These are phyloP conservation scores for Hycleus cichorii DNA, from an alignment of 1,140 invertebrate genomes.

Conservation along the genomic window DNA sequence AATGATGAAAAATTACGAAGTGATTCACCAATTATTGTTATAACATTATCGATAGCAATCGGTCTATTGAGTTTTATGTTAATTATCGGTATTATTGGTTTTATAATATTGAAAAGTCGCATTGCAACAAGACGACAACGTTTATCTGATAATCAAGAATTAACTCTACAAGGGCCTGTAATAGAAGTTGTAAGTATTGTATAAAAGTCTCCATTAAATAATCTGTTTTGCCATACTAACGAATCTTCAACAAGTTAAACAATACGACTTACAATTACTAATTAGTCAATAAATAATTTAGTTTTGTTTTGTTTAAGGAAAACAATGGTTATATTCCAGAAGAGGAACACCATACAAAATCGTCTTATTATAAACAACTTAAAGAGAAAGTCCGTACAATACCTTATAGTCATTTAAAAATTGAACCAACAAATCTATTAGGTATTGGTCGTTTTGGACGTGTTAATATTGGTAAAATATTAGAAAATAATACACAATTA, in stretches of 20 bases:
- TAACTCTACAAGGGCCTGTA: slow-evolving; percentile 58
- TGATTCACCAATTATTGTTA: slow-evolving; percentile 36
- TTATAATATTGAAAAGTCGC: slow-evolving; percentile 50
- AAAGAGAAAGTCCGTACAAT: slow-evolving; percentile 67
- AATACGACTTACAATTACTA: no score
- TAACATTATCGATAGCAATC: slow-evolving; percentile 53
- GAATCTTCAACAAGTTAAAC: no score
- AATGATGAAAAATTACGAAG: slow-evolving; percentile 11
- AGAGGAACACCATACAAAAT: slow-evolving; percentile 53
- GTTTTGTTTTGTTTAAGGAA: slow-evolving; percentile 46
- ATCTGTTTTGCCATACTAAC: no score
- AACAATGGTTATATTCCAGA: slow-evolving; percentile 67
- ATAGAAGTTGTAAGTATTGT: slow-evolving; percentile 48
- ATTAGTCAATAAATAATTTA: not conserved
- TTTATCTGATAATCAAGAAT: slow-evolving; percentile 54
- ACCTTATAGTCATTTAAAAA: slow-evolving; percentile 58
- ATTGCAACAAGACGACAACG: slow-evolving; percentile 46
- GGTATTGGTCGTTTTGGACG: slow-evolving; percentile 69
- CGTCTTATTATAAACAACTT: slow-evolving; percentile 64
- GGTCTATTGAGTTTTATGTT: slow-evolving; percentile 52
- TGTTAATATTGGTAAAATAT: slow-evolving; percentile 58
- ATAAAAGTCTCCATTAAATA: not conserved
- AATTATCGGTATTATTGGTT: slow-evolving; percentile 50
- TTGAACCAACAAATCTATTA: slow-evolving; percentile 58
- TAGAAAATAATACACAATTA: slow-evolving; percentile 45